These are phyloP conservation scores for Ibycter americanus DNA, from an alignment of 2,797 vertebrate genomes.

Conservation along the genomic window DNA sequence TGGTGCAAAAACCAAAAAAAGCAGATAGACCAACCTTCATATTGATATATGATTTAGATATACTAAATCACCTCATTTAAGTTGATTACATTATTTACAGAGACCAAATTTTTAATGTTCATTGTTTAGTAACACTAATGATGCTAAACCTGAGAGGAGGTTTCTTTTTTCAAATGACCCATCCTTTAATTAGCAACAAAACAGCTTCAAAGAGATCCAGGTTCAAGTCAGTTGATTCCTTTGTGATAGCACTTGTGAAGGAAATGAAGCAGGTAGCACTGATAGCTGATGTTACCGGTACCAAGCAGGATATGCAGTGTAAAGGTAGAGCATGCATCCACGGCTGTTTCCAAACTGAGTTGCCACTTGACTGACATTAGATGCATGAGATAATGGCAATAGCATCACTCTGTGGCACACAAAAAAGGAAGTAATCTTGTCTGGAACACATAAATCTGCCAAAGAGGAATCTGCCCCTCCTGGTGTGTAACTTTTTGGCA, in stretches of 20 bases:
- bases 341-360: background rate
- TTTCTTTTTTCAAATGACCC: background rate
- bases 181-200: background rate
- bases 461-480: background rate
- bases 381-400: background rate
- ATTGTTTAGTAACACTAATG: background rate
- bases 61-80: background rate
- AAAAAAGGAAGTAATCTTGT: background rate
- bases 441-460: background rate
- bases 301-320: background rate
- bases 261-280: background rate
- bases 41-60: background rate
- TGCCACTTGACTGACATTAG: background rate
- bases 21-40: background rate
- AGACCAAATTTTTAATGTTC: background rate
- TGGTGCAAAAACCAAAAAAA: background rate
- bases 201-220: background rate
- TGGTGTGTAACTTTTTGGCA: background rate
- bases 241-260: background rate
- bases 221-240: background rate
- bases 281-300: background rate
- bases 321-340: background rate
- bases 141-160: background rate
- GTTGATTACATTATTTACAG: background rate
- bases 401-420: background rate